A percentile compares a stretch with the other conserved stretches of the same genome.
These are phyloP conservation scores for Coleophora deauratella DNA, from an alignment of 2,888 invertebrate species.

Conservation along the genomic window DNA sequence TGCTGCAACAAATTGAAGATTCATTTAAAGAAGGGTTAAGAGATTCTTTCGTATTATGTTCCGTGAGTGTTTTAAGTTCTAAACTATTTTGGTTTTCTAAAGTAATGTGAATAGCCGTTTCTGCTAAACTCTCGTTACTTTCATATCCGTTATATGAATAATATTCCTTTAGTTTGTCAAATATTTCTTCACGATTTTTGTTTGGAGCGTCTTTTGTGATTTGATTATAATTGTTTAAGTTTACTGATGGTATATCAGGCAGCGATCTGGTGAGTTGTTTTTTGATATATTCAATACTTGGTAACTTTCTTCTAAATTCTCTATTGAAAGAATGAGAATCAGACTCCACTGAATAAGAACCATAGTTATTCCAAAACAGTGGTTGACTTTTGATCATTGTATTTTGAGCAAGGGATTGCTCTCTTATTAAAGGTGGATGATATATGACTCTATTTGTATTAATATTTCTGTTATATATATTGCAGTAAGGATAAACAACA, in stretches of 20 bases:
- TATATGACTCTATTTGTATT: no score
- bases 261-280: constrained; percentile 22
- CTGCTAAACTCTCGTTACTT: constrained; percentile 64
- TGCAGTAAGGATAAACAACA: no score
- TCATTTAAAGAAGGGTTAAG: constrained; percentile 11
- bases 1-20: constrained; percentile 16
- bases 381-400: constrained; percentile 6
- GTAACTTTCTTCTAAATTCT: constrained; percentile 22
- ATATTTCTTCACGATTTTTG: no score
- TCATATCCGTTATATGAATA: constrained; percentile 68
- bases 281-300: constrained; percentile 25
- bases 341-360: no score
- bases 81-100: constrained; percentile 42
- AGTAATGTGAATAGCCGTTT: constrained; percentile 66
- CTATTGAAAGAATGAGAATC: no score
- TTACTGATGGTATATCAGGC: constrained; percentile 24
- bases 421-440: no score
- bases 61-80: constrained; percentile 18
- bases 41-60: background rate
- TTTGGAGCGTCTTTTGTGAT: no score
- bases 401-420: constrained; percentile 9
- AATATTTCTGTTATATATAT: no score
- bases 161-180: constrained; percentile 13
- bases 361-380: no score
- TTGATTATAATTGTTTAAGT: constrained; percentile 9